Evolutionary conservation across 2,888 invertebrate species (phyloP).

Genomic region (Onthophagus sagittarius): DNA sequence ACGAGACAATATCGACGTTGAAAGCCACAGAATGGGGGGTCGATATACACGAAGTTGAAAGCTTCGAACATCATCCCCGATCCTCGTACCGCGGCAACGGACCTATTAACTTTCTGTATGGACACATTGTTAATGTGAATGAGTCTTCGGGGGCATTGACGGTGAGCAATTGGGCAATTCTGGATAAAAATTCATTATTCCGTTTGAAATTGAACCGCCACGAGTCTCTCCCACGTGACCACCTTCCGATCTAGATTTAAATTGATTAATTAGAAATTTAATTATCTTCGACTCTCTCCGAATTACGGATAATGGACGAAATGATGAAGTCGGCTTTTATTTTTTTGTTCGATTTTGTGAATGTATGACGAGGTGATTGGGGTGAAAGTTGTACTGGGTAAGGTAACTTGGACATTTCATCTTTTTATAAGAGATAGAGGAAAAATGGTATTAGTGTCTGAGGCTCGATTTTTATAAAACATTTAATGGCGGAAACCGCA

Average conservation of each 20-base stretch:
- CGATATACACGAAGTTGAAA: slow-evolving; percentile 14
- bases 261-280: slow-evolving; percentile 27
- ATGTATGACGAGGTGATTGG: neutral
- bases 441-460: no score
- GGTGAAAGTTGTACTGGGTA: neutral
- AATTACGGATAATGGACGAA: neutral
- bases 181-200: slow-evolving; percentile 33
- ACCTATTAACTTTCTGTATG: slow-evolving; percentile 43
- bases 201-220: slow-evolving; percentile 25
- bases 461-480: no score
- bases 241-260: slow-evolving; percentile 25
- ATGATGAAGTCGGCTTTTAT: neutral
- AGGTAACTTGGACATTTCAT: no score
- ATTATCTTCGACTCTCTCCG: slow-evolving; percentile 17
- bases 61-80: slow-evolving; percentile 13
- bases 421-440: no score
- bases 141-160: slow-evolving; percentile 45
- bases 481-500: no score
- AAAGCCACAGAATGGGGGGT: neutral
- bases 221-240: slow-evolving; percentile 17
- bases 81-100: slow-evolving; percentile 21
- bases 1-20: neutral
- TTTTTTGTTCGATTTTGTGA: neutral
- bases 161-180: slow-evolving; percentile 36
- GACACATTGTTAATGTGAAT: slow-evolving; percentile 43